These are phyloP conservation scores for Muscicapa comitata DNA, from an alignment of 2,797 vertebrate genomes.

Conservation along the genomic window DNA sequence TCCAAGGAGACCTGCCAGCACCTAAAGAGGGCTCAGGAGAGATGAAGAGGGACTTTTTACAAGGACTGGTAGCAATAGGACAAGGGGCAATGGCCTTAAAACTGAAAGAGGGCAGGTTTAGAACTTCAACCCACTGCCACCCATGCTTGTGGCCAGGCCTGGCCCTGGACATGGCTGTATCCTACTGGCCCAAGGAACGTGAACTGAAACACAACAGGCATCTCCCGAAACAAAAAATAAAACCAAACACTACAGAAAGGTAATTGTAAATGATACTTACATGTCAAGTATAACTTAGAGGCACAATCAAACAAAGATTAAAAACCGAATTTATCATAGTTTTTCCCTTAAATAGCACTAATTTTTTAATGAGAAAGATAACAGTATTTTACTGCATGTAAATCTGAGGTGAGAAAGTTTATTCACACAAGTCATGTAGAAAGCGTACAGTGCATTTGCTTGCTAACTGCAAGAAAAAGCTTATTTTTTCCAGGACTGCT, in stretches of 20 bases:
- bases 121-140: background rate
- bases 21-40: background rate
- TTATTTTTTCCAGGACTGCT: background rate
- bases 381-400: background rate
- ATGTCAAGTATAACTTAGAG: background rate
- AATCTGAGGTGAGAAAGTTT: background rate
- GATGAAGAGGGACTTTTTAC: background rate
- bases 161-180: fast-evolving
- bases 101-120: background rate
- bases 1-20: background rate
- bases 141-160: fast-evolving
- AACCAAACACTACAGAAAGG: background rate
- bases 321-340: background rate
- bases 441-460: background rate
- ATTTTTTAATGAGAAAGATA: background rate
- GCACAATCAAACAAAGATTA: background rate
- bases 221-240: background rate
- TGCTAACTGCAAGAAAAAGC: background rate
- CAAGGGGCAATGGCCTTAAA: background rate
- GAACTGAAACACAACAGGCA: background rate
- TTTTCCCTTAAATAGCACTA: background rate
- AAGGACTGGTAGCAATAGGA: fast-evolving
- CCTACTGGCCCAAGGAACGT: background rate
- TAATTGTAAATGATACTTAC: background rate
- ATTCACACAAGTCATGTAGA: background rate